Percentiles rank a stretch among this genome's conserved stretches.
Conservation (phyloP, 2,888 invertebrate genomes). For the Leucophora obtusa region DNA sequence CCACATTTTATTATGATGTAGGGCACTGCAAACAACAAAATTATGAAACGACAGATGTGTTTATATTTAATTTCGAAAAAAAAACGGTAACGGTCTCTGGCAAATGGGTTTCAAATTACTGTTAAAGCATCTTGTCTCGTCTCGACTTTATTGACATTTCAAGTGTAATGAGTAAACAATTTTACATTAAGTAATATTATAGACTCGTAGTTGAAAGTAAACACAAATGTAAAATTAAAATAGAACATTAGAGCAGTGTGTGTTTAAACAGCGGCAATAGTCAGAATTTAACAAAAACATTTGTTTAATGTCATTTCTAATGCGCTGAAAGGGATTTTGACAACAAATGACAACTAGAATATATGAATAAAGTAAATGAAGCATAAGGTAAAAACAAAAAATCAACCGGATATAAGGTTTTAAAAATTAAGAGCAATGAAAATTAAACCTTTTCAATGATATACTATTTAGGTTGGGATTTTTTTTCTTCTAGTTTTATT, state of each 20-base stretch:
- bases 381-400: neutral
- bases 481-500: neutral
- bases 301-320: constrained; percentile 52
- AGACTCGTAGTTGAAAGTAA: neutral
- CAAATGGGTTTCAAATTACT: constrained; percentile 59
- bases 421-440: neutral
- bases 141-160: constrained; percentile 57
- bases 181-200: constrained; percentile 40
- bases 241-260: constrained; percentile 9
- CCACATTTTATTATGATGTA: neutral
- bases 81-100: constrained; percentile 51
- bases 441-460: neutral
- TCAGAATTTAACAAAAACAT: constrained; percentile 29
- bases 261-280: constrained; percentile 16
- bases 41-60: constrained; percentile 49
- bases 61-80: constrained; percentile 11
- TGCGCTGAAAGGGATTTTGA: constrained; percentile 2
- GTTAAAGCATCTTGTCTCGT: constrained; percentile 30
- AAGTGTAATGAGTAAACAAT: constrained; percentile 60
- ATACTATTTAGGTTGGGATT: neutral
- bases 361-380: constrained; percentile 28
- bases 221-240: constrained; percentile 1
- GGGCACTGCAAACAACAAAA: constrained; percentile 6
- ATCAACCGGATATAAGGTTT: neutral
- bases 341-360: constrained; percentile 26